phyloP scores from a whole-genome alignment of 1,140 invertebrate species.

The Pseudomyrmex dendroicus region DNA sequence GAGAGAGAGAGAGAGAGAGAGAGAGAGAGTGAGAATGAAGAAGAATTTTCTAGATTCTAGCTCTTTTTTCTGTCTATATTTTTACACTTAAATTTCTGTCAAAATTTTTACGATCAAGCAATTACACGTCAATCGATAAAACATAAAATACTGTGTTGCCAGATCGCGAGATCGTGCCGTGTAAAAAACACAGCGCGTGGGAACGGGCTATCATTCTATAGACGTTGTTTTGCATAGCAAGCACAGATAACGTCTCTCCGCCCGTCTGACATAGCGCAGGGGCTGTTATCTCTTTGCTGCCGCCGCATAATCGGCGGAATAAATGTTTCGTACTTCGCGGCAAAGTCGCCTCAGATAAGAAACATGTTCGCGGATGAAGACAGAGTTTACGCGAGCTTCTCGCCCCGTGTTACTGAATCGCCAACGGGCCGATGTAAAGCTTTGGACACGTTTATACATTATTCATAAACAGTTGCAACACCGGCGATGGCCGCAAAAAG shows the following conservation, averaged over 20 bases:
- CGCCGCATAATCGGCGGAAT: slow-evolving; percentile 42
- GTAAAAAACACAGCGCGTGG: slow-evolving; percentile 12
- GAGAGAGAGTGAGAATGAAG: too few relatives aligned
- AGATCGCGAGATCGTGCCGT: not conserved
- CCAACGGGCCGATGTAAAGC: slow-evolving; percentile 35
- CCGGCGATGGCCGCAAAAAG: slow-evolving; percentile 2
- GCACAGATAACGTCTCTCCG: slow-evolving; percentile 30
- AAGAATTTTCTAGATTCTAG: not conserved
- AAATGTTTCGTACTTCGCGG: slow-evolving; percentile 45
- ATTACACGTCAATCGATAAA: slow-evolving; percentile 27
- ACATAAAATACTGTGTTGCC: not conserved
- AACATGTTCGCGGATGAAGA: not conserved
- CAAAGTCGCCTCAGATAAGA: slow-evolving; percentile 28
- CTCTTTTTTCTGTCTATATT: not conserved
- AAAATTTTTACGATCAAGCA: not conserved
- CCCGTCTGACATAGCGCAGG: slow-evolving; percentile 1
- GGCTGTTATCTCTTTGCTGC: slow-evolving; percentile 29
- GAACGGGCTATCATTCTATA: not conserved
- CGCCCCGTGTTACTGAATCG: slow-evolving; percentile 33
- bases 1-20: too few relatives aligned
- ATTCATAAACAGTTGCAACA: slow-evolving; percentile 39
- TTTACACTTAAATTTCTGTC: slow-evolving; percentile 19
- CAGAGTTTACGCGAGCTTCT: slow-evolving; percentile 20
- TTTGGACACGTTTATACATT: slow-evolving; percentile 33
- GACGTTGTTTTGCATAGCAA: slow-evolving; percentile 35